Percentiles rank a stretch among this genome's conserved stretches.
Conservation (phyloP, 1,140 invertebrate genomes). For the Whitmania pigra region DNA sequence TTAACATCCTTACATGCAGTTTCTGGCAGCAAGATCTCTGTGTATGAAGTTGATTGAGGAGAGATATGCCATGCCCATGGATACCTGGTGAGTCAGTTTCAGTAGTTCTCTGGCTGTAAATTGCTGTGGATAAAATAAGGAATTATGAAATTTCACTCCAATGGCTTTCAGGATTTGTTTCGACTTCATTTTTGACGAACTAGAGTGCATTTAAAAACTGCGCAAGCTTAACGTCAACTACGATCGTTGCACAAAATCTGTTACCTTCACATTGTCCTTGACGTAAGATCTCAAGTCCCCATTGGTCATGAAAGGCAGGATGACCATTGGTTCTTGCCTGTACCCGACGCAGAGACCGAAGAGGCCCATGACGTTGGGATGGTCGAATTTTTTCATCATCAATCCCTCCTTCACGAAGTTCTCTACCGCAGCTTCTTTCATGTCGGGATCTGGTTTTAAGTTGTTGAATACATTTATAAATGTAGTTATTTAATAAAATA, state of each 20-base stretch:
- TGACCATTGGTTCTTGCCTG: constrained; percentile 41
- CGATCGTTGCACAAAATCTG: neutral
- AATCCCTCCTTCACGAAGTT: constrained; percentile 41
- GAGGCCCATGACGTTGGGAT: constrained; percentile 41
- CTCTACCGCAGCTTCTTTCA: constrained; percentile 33
- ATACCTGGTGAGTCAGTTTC: neutral
- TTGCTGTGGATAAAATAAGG: constrained; percentile 13
- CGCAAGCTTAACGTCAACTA: neutral
- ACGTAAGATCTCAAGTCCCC: constrained; percentile 44
- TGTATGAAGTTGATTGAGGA: constrained; percentile 10
- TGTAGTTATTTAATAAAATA: too few species aligned
- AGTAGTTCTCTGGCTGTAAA: constrained; percentile 8
- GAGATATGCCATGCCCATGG: constrained; percentile 11
- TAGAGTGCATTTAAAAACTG: neutral
- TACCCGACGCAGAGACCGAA: constrained; percentile 39
- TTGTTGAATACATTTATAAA: too few species aligned
- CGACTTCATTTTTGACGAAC: neutral
- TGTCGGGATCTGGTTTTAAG: constrained; percentile 23
- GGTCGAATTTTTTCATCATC: constrained; percentile 42
- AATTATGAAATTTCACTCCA: neutral
- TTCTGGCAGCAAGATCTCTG: constrained; percentile 15
- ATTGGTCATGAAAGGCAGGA: constrained; percentile 42
- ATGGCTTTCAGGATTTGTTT: neutral
- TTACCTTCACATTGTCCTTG: constrained; percentile 40
- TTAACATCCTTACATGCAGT: constrained; percentile 1